phyloP scores from a whole-genome alignment of 1,140 invertebrate genomes.

The Chlorops oryzae region DNA sequence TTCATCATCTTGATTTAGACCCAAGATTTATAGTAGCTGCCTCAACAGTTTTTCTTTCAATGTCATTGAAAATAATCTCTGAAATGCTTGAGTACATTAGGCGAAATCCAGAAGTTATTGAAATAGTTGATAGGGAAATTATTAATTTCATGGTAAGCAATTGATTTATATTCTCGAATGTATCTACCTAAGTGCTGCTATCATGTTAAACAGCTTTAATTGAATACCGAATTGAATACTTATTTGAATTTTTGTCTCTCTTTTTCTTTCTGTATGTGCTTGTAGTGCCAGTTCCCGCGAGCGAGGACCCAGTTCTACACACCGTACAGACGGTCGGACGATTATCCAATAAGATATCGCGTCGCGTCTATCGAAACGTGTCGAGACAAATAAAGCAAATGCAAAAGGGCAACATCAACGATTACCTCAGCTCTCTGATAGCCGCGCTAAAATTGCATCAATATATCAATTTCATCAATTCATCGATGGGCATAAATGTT shows the following conservation, averaged over 20 bases:
- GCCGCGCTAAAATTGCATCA: constrained; percentile 58
- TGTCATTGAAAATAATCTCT: constrained; percentile 44
- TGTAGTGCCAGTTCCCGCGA: constrained; percentile 54
- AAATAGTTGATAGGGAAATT: constrained; percentile 46
- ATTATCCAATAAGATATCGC: constrained; percentile 62
- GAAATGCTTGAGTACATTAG: constrained; percentile 45
- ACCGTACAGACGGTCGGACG: constrained; percentile 64
- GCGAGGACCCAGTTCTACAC: constrained; percentile 60
- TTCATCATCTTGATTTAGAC: constrained; percentile 37
- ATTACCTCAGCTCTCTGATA: constrained; percentile 56
- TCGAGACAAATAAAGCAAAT: constrained; percentile 55
- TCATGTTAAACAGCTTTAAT: background rate
- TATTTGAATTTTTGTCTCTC: constrained; percentile 1
- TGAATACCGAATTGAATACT: background rate
- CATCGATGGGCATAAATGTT: constrained; percentile 44
- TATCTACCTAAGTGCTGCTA: background rate
- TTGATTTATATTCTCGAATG: background rate
- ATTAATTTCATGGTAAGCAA: constrained; percentile 44
- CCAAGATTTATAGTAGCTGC: constrained; percentile 45
- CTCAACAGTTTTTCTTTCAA: constrained; percentile 45
- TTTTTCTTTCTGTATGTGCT: constrained; percentile 8
- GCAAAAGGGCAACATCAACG: constrained; percentile 55
- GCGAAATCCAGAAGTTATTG: constrained; percentile 43
- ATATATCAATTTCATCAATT: constrained; percentile 51
- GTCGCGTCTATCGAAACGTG: constrained; percentile 60